Evolutionary conservation across 1,140 invertebrate species (phyloP).

Genomic region (Cephus cinctus): DNA sequence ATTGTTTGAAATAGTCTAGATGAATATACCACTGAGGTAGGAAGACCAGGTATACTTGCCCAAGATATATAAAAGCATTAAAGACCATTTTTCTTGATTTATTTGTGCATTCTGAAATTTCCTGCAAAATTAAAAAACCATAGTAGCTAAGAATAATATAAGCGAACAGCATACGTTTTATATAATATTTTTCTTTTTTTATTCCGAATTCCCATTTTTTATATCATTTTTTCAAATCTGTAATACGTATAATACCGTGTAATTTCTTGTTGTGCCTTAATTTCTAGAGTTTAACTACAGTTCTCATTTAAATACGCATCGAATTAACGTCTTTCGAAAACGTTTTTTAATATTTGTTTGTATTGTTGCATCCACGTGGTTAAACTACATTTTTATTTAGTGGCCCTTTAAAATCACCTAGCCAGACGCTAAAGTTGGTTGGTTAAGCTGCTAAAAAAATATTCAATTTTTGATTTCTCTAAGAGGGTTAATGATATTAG

Average conservation of each 20-base stretch:
- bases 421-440: conserved; percentile 18
- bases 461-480: conserved; percentile 31
- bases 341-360: conserved; percentile 25
- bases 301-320: neutral
- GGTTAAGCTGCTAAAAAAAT: conserved; percentile 28
- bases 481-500: conserved; percentile 24
- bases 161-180: too few relatives aligned
- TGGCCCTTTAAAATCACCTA: conserved; percentile 34
- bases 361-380: conserved; percentile 13
- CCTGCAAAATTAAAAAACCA: too few relatives aligned
- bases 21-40: too few relatives aligned
- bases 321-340: neutral
- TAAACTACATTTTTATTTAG: conserved; percentile 26
- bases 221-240: too few relatives aligned
- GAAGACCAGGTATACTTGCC: too few relatives aligned
- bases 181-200: too few relatives aligned
- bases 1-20: too few relatives aligned
- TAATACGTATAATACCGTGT: neutral
- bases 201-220: too few relatives aligned
- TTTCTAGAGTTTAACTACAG: neutral
- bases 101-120: too few relatives aligned
- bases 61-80: too few relatives aligned
- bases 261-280: neutral
- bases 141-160: too few relatives aligned
- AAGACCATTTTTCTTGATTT: too few relatives aligned